phyloP scores from a whole-genome alignment of 2,888 invertebrate species.

The Craniophora ligustri region DNA sequence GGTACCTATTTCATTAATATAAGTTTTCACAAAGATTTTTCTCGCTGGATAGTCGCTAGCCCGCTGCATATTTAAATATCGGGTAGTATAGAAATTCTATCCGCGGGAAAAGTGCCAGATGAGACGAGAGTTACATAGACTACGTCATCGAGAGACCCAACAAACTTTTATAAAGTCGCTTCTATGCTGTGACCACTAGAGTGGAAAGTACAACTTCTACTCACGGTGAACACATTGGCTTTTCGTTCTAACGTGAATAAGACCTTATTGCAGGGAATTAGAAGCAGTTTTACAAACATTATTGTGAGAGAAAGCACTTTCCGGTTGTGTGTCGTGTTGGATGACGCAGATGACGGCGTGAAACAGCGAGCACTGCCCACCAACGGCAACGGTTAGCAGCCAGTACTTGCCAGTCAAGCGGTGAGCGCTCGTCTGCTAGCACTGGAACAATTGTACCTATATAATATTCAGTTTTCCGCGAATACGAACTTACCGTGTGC shows the following conservation, averaged over 20 bases:
- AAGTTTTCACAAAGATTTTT: constrained; percentile 72
- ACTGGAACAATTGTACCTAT: constrained; percentile 57
- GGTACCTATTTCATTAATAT: constrained; percentile 59
- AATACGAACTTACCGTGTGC: constrained; percentile 47
- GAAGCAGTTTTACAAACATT: constrained; percentile 63
- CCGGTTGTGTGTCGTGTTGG: constrained; percentile 78
- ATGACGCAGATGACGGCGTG: constrained; percentile 84
- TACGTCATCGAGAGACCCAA: constrained; percentile 69
- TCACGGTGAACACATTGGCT: constrained; percentile 27
- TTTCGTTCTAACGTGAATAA: constrained; percentile 39
- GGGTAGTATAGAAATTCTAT: constrained; percentile 73
- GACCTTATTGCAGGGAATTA: constrained; percentile 69
- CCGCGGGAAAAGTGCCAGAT: constrained; percentile 81
- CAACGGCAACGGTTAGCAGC: constrained; percentile 60
- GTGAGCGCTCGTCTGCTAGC: constrained; percentile 72
- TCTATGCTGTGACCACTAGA: constrained; percentile 61
- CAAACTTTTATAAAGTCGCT: constrained; percentile 59
- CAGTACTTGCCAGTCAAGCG: constrained; percentile 76
- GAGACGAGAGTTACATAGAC: constrained; percentile 68
- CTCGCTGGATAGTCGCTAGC: constrained; percentile 48
- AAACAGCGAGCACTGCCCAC: constrained; percentile 61
- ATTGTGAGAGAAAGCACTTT: constrained; percentile 85
- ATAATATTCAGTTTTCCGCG: constrained; percentile 64
- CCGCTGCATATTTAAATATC: constrained; percentile 73
- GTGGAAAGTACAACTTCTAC: constrained; percentile 65